Base-by-base conservation (phyloP, 2,113 vertebrate species). In the Cheirogaleus medius region DNA sequence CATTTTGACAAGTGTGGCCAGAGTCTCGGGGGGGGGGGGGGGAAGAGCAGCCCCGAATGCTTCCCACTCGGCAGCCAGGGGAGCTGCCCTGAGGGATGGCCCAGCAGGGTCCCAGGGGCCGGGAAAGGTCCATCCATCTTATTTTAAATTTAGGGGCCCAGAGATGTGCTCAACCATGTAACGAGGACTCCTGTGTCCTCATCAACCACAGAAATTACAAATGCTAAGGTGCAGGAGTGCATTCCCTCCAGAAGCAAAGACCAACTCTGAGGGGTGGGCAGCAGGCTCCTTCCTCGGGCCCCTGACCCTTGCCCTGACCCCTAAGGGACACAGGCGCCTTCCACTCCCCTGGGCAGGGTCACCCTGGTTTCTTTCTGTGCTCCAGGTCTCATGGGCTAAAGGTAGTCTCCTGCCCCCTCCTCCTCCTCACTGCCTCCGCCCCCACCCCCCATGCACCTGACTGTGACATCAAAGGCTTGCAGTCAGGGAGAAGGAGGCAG, bases 1-100 rank as follows among this genome's bases (percentile, higher is more conserved):
- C 14, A 4, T 42, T 84, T 82, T 32, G 37, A 25, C 37, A 69
- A 68, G 29, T 49, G 39, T 15, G 47, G 37, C 29, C 12, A 2
- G 44, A 17, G 6, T n/a, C 18, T 13, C 18, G 8, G 39, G 37
- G 37, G 32, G 49, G n/a, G 17, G 42, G 39, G 37, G 37, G 32
- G 49, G n/a, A 21, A n/a, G 39, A 37, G 29, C 44, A 1, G 44
- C 20, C 8, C 17, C 1, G 23, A 68, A 17, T 0, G 5, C 5
- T 20, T 52, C 13, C 15, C 8, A 3, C 32, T 44, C 15, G 1
- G 86, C 25, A 17, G 10, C 76, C 1, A 6, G 25, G 12, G 32
- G 0, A 14, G 10, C 42, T 56, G 9, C 34, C 2, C 0, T 0
- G 4, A 69, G 52, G 64, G 54, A 12, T 0, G 0, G 25, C 80